phyloP scores from a whole-genome alignment of 2,888 invertebrate species.

The Drosophila hamatofila region DNA sequence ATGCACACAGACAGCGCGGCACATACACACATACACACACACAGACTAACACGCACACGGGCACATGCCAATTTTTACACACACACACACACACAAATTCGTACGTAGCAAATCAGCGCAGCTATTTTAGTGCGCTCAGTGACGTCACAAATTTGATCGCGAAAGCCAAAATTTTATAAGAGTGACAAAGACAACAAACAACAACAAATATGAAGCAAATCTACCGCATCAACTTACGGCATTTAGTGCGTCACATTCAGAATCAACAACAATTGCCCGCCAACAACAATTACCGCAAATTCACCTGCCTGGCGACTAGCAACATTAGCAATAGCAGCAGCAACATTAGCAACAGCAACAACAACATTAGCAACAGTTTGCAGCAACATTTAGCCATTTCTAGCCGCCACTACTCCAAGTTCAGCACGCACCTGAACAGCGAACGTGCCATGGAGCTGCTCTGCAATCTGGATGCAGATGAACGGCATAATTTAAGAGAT shows the following conservation, averaged over 20 bases:
- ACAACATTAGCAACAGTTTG: slow-evolving; percentile 6
- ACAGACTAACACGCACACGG: neutral
- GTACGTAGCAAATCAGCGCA: slow-evolving; percentile 9
- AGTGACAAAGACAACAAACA: neutral
- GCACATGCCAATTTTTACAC: neutral
- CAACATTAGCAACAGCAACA: slow-evolving; percentile 3
- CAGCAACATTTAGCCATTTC: slow-evolving; percentile 7
- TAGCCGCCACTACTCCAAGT: slow-evolving; percentile 60
- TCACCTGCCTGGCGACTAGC: slow-evolving; percentile 17
- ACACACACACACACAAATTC: neutral
- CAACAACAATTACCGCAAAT: slow-evolving; percentile 20
- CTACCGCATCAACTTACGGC: slow-evolving; percentile 37
- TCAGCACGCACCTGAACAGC: slow-evolving; percentile 85
- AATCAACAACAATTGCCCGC: neutral
- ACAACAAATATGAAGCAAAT: slow-evolving; percentile 47
- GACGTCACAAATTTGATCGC: slow-evolving; percentile 57
- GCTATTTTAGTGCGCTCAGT: slow-evolving; percentile 8
- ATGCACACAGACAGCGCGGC: slow-evolving; percentile 29
- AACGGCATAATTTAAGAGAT: slow-evolving; percentile 88
- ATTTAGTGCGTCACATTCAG: slow-evolving; percentile 46
- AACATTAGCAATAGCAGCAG: slow-evolving; percentile 3
- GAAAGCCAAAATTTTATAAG: slow-evolving; percentile 20
- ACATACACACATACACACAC: neutral
- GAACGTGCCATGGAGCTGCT: slow-evolving; percentile 91
- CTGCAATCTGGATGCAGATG: slow-evolving; percentile 90